Percentiles rank a stretch among this genome's conserved stretches.
These are phyloP conservation scores for Sminthopsis crassicaudata DNA, from an alignment of 2,113 vertebrate species.

Conservation along the genomic window DNA sequence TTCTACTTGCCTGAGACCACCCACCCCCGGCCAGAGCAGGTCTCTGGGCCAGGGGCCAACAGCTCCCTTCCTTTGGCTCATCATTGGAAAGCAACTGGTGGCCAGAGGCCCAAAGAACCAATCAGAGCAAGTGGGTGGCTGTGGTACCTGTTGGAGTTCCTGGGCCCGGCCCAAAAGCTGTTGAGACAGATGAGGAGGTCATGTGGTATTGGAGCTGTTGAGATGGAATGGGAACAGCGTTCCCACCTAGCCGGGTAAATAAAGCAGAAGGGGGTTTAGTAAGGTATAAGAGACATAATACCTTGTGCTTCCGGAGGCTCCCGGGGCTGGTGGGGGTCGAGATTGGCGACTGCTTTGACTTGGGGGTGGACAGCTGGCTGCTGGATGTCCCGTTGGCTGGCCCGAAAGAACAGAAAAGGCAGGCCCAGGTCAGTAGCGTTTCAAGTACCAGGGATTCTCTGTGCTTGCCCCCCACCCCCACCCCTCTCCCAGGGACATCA, in stretches of 20 bases:
- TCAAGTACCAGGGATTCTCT: slow-evolving; percentile 57
- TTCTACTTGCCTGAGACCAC: not conserved
- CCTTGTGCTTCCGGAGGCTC: slow-evolving; percentile 98
- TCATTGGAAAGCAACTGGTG: slow-evolving; percentile 43
- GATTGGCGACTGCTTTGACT: slow-evolving; percentile 99
- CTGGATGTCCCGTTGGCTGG: slow-evolving; percentile 98
- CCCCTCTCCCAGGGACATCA: too few relatives aligned
- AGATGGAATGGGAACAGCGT: slow-evolving; percentile 35
- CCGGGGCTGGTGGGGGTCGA: slow-evolving; percentile 98
- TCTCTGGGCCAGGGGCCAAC: not conserved
- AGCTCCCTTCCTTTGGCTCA: slow-evolving; percentile 6
- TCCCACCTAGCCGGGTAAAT: slow-evolving; percentile 45
- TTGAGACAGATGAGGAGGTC: slow-evolving; percentile 18
- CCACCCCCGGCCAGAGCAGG: not conserved
- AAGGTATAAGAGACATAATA: slow-evolving; percentile 92
- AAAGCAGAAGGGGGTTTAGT: slow-evolving; percentile 80
- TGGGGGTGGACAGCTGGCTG: slow-evolving; percentile 98
- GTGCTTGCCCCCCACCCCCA: not conserved
- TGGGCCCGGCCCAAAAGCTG: not conserved
- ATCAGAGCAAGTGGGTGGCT: slow-evolving; percentile 42
- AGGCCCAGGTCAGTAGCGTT: slow-evolving; percentile 75
- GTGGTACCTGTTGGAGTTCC: slow-evolving; percentile 31
- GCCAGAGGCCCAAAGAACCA: slow-evolving; percentile 27
- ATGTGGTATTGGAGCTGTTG: not conserved
- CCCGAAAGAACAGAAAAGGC: slow-evolving; percentile 80